A percentile compares a stretch with the other conserved stretches of the same genome.
These are phyloP conservation scores for Hybognathus amarus DNA, from an alignment of 2,797 vertebrate genomes.

Conservation along the genomic window DNA sequence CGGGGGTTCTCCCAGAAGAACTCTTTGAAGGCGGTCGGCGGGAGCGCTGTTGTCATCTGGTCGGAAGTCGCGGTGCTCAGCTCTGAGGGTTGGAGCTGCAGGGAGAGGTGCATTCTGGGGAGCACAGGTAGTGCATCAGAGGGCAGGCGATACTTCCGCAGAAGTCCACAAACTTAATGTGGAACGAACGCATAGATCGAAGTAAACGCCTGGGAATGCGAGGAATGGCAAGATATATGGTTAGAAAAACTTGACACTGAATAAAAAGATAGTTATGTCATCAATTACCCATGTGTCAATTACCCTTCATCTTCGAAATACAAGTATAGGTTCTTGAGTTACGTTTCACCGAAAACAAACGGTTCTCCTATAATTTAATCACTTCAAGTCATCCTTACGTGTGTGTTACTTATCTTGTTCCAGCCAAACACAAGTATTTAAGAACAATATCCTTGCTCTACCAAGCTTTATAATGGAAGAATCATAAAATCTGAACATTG, in stretches of 20 bases:
- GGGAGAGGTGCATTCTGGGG: conserved; percentile 93
- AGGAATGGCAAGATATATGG: neutral
- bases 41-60: conserved; percentile 91
- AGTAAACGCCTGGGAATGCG: conserved; percentile 91
- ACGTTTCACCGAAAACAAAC: too few species aligned
- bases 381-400: too few species aligned
- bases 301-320: neutral
- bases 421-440: too few species aligned
- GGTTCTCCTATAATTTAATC: too few species aligned
- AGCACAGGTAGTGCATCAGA: conserved; percentile 99
- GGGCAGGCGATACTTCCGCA: conserved; percentile 96
- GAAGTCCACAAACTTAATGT: conserved; percentile 99
- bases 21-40: conserved; percentile 92
- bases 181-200: conserved; percentile 97
- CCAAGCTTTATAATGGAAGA: too few species aligned
- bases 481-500: too few species aligned
- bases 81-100: conserved; percentile 96
- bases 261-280: neutral
- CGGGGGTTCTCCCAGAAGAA: conserved; percentile 89
- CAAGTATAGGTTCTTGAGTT: too few species aligned
- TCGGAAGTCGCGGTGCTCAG: too few species aligned
- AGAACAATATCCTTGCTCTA: too few species aligned
- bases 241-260: neutral
- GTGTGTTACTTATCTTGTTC: too few species aligned
- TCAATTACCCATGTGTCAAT: neutral